phyloP scores from a whole-genome alignment of 2,113 vertebrate species.

The Corvus hawaiiensis region DNA sequence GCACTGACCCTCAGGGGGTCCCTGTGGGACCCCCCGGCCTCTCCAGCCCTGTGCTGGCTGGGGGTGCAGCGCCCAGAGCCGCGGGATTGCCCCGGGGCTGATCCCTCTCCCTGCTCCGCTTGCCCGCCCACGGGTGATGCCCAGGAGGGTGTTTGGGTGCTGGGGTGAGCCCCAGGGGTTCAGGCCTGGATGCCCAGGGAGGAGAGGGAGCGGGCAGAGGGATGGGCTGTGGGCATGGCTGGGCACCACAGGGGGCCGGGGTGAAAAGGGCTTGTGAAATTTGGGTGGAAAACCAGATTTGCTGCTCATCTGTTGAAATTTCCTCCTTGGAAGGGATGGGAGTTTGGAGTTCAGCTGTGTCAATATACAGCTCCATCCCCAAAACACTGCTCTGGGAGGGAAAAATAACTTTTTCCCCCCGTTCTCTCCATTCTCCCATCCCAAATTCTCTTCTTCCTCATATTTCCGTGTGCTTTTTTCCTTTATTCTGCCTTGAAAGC shows the following conservation, averaged over 20 bases:
- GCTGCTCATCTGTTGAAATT: neutral
- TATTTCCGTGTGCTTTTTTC: neutral
- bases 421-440: neutral
- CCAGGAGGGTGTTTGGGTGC: neutral
- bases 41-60: fast-evolving
- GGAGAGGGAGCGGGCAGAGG: fast-evolving
- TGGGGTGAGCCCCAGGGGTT: neutral
- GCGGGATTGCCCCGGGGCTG: fast-evolving
- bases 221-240: fast-evolving
- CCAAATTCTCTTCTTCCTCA: neutral
- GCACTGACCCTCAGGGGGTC: neutral
- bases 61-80: fast-evolving
- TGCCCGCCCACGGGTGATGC: fast-evolving
- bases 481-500: neutral
- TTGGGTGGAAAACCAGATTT: neutral
- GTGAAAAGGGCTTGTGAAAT: fast-evolving
- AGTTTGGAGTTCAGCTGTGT: neutral
- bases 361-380: fast-evolving
- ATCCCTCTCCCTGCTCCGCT: neutral
- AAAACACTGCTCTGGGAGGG: neutral
- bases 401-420: neutral
- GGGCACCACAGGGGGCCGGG: neutral
- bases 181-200: fast-evolving
- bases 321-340: neutral
- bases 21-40: neutral